A percentile compares a stretch with the other conserved stretches of the same genome.
These are phyloP conservation scores for Phyllotreta striolata DNA, from an alignment of 2,888 invertebrate genomes.

Conservation along the genomic window DNA sequence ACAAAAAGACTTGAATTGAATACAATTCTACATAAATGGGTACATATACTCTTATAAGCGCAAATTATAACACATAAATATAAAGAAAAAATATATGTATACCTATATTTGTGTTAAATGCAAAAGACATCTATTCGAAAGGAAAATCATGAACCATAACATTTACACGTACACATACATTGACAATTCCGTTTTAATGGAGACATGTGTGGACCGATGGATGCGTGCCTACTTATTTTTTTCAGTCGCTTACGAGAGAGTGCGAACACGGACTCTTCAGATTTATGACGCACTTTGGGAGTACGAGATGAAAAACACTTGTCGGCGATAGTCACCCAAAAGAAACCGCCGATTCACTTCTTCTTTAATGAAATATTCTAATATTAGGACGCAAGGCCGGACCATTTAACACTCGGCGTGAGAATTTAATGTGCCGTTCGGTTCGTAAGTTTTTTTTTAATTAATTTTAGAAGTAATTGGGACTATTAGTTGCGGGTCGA, in stretches of 20 bases:
- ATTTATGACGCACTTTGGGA: slow-evolving; percentile 43
- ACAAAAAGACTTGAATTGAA: no score
- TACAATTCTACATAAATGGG: no score
- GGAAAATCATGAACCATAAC: no score
- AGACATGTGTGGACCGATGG: slow-evolving; percentile 35
- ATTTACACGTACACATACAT: slow-evolving; percentile 29
- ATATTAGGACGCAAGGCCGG: slow-evolving; percentile 45
- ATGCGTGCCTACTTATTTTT: slow-evolving; percentile 22
- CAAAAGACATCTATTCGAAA: no score
- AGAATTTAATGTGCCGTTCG: slow-evolving; percentile 31
- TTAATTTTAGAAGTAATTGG: slow-evolving; percentile 1
- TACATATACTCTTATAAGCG: background rate
- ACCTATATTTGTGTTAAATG: slow-evolving; percentile 5
- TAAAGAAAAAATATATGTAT: background rate
- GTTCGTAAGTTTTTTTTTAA: slow-evolving; percentile 8
- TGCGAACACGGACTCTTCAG: slow-evolving; percentile 41
- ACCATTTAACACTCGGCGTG: slow-evolving; percentile 42
- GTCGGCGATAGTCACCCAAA: slow-evolving; percentile 36
- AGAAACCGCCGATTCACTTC: slow-evolving; percentile 38
- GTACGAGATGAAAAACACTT: slow-evolving; percentile 40
- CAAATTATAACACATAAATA: background rate
- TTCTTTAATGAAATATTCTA: slow-evolving; percentile 48
- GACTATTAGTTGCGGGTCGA: no score
- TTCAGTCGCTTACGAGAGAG: slow-evolving; percentile 34
- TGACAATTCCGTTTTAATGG: slow-evolving; percentile 33